Conservation (phyloP, 2,113 vertebrate species). For the Oryzias curvinotus region DNA sequence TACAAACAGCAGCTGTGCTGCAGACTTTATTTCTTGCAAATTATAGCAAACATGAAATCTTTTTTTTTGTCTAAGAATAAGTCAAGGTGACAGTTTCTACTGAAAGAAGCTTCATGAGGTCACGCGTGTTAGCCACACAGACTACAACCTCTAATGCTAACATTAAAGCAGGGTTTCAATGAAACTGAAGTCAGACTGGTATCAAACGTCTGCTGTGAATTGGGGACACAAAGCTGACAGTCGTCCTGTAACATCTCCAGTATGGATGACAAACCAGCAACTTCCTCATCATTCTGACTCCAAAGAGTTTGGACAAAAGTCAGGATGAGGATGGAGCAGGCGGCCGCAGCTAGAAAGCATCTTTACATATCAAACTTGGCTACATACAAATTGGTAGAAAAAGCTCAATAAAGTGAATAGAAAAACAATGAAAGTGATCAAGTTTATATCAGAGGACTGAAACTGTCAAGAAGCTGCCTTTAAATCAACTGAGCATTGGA, state of each 20-base stretch:
- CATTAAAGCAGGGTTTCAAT: neutral
- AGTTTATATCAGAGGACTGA: constrained; percentile 14
- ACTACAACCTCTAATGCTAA: neutral
- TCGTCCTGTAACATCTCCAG: neutral
- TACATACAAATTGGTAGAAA: constrained; percentile 38
- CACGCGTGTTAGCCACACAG: neutral
- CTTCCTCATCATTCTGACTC: neutral
- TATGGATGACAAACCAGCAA: constrained; percentile 11
- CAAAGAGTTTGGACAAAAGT: neutral
- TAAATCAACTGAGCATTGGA: constrained; percentile 2
- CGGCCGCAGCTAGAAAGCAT: constrained; percentile 6
- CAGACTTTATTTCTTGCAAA: too few relatives aligned
- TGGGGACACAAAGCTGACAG: neutral
- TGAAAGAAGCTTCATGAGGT: neutral
- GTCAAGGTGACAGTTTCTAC: neutral
- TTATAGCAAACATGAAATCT: too few relatives aligned
- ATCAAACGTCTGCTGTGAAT: constrained; percentile 6
- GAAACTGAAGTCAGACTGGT: neutral
- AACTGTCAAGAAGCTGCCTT: constrained; percentile 27
- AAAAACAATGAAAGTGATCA: constrained; percentile 22
- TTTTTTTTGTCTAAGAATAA: too few relatives aligned
- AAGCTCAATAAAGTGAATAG: constrained; percentile 24
- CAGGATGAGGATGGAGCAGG: neutral
- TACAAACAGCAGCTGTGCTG: too few relatives aligned
- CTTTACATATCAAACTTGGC: constrained; percentile 29